Evolutionary conservation across 2,888 invertebrate genomes (phyloP).

Genomic region (Scelioninae gen. 1): DNA sequence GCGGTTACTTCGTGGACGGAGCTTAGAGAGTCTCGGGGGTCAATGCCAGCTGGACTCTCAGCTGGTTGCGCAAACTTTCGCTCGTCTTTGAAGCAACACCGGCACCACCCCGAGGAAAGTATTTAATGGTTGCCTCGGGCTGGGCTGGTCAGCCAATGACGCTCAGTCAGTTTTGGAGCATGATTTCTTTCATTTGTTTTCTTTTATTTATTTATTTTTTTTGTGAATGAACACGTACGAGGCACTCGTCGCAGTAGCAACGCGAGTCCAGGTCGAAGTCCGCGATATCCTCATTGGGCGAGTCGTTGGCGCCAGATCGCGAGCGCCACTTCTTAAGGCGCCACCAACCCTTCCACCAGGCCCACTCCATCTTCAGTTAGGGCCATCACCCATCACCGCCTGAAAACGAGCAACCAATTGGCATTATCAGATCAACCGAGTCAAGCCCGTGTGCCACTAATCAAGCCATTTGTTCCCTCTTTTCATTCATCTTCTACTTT

Average conservation of each 20-base stretch:
- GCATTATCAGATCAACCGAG: conserved; percentile 32
- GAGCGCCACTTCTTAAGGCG: conserved; percentile 89
- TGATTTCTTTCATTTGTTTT: conserved; percentile 1
- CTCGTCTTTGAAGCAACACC: conserved; percentile 53
- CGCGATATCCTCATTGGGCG: conserved; percentile 85
- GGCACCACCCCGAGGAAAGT: conserved; percentile 45
- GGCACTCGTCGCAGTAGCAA: conserved; percentile 92
- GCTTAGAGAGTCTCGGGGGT: conserved; percentile 25
- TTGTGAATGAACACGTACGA: conserved; percentile 83
- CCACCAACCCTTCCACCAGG: conserved; percentile 93
- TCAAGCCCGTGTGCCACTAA: conserved; percentile 30
- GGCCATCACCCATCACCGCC: conserved; percentile 60
- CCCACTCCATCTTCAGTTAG: conserved; percentile 88
- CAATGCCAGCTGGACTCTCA: conserved; percentile 28
- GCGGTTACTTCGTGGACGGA: neutral
- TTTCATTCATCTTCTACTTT: neutral
- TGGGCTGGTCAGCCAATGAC: conserved; percentile 20
- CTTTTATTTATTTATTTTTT: neutral
- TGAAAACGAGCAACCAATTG: conserved; percentile 58
- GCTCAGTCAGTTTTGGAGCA: neutral
- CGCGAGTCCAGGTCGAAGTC: conserved; percentile 86
- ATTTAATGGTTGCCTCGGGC: conserved; percentile 39
- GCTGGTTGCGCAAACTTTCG: no score
- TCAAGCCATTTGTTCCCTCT: conserved; percentile 9
- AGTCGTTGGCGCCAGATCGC: conserved; percentile 72